Percentiles rank a stretch among this genome's conserved stretches.
These are phyloP conservation scores for Macrotis lagotis DNA, from an alignment of 2,113 vertebrate species.

Conservation along the genomic window DNA sequence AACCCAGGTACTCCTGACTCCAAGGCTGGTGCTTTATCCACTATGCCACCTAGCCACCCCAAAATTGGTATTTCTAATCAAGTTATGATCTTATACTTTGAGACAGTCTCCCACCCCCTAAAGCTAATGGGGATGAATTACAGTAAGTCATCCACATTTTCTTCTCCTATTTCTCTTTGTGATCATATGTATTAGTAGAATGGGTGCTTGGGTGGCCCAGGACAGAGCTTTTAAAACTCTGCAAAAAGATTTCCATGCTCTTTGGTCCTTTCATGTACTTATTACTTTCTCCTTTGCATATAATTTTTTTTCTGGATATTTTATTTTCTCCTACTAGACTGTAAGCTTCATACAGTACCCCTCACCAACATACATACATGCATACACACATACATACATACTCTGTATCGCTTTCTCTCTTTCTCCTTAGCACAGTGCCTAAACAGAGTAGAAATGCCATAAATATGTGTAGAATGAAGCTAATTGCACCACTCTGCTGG, in stretches of 20 bases:
- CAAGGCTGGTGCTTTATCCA: no score
- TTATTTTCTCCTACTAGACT: not conserved
- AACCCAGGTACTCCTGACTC: no score
- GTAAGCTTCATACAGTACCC: not conserved
- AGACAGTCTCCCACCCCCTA: not conserved
- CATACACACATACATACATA: not conserved
- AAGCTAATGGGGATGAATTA: not conserved
- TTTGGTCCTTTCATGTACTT: not conserved
- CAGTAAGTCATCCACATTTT: not conserved
- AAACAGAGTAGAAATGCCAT: not conserved
- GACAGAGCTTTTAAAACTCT: not conserved
- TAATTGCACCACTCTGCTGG: accelerated
- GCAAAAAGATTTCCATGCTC: not conserved
- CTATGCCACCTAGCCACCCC: no score
- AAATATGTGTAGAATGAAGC: not conserved
- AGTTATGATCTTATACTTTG: not conserved
- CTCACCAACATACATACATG: not conserved
- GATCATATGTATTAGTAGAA: not conserved
- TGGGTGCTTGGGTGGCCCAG: not conserved
- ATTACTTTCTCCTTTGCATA: not conserved
- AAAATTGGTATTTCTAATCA: not conserved
- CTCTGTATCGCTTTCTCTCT: no score
- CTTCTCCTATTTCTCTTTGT: not conserved
- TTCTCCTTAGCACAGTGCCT: not conserved
- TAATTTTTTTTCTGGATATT: not conserved